A percentile compares a stretch with the other conserved stretches of the same genome.
These are phyloP conservation scores for Zeuzera pyrina DNA, from an alignment of 2,888 invertebrate species.

Conservation along the genomic window DNA sequence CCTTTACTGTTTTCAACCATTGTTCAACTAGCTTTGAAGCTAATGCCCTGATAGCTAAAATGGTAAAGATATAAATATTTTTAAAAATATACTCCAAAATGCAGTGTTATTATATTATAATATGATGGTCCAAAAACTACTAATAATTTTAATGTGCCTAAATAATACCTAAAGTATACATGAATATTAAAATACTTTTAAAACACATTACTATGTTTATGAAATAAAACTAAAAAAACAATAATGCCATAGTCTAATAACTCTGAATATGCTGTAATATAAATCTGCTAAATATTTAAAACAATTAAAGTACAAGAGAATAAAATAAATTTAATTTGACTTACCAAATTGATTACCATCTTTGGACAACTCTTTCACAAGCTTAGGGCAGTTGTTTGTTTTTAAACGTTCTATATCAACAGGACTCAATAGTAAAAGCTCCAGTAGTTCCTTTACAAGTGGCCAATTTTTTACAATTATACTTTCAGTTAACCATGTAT, in stretches of 20 bases:
- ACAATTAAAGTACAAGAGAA: background rate
- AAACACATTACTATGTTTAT: no score
- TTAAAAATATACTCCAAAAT: conserved; percentile 2
- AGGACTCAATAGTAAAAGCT: conserved; percentile 88
- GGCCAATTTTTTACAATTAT: conserved; percentile 89
- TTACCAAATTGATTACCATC: conserved; percentile 87
- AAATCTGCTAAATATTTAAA: no score
- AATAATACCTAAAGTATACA: no score
- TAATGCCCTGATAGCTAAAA: conserved; percentile 82
- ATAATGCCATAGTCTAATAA: conserved; percentile 4
- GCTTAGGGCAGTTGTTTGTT: conserved; percentile 92
- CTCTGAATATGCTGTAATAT: background rate
- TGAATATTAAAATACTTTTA: no score
- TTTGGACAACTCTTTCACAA: conserved; percentile 90
- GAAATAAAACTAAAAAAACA: no score
- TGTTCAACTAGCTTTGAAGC: conserved; percentile 89
- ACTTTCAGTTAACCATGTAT: conserved; percentile 92
- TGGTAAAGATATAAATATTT: conserved; percentile 27
- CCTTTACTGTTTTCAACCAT: conserved; percentile 92
- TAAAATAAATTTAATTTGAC: no score
- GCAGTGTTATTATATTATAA: background rate
- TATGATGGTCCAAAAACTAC: background rate
- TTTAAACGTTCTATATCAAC: conserved; percentile 93
- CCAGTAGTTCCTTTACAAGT: conserved; percentile 88
- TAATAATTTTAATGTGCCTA: background rate